These are phyloP conservation scores for Struthio camelus DNA, from an alignment of 2,113 vertebrate species.

Conservation along the genomic window DNA sequence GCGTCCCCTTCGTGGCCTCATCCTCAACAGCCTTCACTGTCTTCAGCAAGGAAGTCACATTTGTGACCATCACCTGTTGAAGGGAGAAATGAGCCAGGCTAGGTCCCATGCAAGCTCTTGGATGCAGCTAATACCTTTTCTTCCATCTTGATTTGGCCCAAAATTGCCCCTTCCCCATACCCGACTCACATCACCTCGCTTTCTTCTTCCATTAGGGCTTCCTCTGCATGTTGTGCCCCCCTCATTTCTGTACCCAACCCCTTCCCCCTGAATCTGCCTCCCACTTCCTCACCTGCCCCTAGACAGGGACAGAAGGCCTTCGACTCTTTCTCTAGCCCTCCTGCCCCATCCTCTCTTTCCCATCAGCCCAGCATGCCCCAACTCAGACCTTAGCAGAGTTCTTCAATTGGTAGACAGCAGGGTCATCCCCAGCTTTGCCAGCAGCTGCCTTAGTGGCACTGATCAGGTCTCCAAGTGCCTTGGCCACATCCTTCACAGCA, in stretches of 20 bases:
- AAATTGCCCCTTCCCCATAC: background rate
- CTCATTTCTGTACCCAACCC: accelerated
- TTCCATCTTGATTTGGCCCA: background rate
- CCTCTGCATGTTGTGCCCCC: background rate
- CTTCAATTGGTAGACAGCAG: constrained; percentile 96
- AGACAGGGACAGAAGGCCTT: accelerated
- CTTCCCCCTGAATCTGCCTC: background rate
- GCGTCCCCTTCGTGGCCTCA: constrained; percentile 93
- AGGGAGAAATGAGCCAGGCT: background rate
- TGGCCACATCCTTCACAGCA: constrained; percentile 97
- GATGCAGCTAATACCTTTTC: background rate
- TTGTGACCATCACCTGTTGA: constrained; percentile 97
- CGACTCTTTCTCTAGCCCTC: background rate
- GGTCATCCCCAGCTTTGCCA: constrained; percentile 94
- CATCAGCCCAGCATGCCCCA: background rate
- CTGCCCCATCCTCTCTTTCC: background rate
- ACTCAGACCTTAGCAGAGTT: constrained; percentile 90
- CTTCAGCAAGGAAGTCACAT: constrained; percentile 96
- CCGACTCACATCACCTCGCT: background rate
- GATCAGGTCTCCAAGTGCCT: constrained; percentile 94
- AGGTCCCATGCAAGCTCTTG: background rate
- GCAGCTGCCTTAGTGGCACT: constrained; percentile 93
- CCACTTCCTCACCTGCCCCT: background rate
- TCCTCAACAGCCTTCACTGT: constrained; percentile 98
- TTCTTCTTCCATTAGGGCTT: background rate